Evolutionary conservation across 2,113 vertebrate genomes (phyloP).

Genomic region (Sterna hirundo): DNA sequence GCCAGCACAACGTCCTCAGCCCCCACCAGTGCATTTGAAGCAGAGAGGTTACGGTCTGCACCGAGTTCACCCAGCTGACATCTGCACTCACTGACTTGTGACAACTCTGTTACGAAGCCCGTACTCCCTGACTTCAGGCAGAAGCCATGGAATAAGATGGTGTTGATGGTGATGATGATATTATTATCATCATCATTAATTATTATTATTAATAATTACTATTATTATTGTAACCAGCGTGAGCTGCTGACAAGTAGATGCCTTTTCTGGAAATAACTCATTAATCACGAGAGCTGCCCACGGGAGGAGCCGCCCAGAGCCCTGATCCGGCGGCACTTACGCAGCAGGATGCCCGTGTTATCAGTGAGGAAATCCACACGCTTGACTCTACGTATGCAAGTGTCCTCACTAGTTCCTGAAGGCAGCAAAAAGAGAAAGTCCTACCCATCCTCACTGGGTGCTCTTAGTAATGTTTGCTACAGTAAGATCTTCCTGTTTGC

Average conservation of each 20-base stretch:
- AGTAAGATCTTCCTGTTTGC: neutral
- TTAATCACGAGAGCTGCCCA: constrained; percentile 20
- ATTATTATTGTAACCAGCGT: neutral
- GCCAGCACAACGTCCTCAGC: neutral
- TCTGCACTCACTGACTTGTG: neutral
- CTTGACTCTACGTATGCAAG: constrained; percentile 1
- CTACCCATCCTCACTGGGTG: neutral
- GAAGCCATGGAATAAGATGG: neutral
- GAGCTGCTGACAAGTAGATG: constrained; percentile 8
- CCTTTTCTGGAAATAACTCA: constrained; percentile 13
- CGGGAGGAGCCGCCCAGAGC: constrained; percentile 20
- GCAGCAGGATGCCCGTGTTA: constrained; percentile 67
- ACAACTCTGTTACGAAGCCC: neutral
- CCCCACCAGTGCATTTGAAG: neutral
- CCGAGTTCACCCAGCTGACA: neutral
- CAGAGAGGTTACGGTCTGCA: neutral
- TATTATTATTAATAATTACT: too few species aligned
- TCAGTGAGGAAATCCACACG: constrained; percentile 63
- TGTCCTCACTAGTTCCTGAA: constrained; percentile 51
- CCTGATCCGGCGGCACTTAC: constrained; percentile 23
- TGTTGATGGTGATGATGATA: neutral
- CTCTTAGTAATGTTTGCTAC: neutral
- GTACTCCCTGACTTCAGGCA: neutral
- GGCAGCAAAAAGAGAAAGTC: constrained; percentile 51
- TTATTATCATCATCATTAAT: neutral